A percentile compares a stretch with the other conserved stretches of the same genome.
phyloP scores from a whole-genome alignment of 2,797 vertebrate genomes.

The Parambassis ranga region DNA sequence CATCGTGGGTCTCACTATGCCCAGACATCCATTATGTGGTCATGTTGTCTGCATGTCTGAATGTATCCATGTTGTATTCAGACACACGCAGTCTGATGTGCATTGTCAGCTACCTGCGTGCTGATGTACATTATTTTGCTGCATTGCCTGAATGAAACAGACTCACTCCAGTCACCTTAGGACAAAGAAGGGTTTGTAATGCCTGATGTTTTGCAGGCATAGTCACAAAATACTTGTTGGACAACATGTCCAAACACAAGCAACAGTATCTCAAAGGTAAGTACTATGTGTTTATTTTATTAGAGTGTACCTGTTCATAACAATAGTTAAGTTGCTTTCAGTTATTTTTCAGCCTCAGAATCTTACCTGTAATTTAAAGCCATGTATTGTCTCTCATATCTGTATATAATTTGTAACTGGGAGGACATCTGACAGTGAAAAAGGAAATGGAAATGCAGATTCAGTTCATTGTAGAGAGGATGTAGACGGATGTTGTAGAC shows the following conservation, averaged over 20 bases:
- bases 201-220: too few relatives aligned
- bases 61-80: too few relatives aligned
- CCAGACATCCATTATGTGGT: neutral
- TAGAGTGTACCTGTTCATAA: too few relatives aligned
- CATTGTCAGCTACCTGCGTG: constrained; percentile 4
- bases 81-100: neutral
- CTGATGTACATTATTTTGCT: neutral
- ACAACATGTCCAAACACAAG: neutral
- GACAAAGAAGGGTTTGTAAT: too few relatives aligned
- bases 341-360: neutral
- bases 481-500: too few relatives aligned
- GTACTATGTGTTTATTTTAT: neutral
- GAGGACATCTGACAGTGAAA: neutral
- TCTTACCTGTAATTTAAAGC: neutral
- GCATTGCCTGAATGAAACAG: neutral
- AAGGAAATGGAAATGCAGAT: neutral
- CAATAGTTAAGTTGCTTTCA: too few relatives aligned
- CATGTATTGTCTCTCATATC: neutral
- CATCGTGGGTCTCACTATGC: neutral
- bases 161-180: neutral
- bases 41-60: too few relatives aligned
- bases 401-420: neutral
- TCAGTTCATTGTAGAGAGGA: too few relatives aligned
- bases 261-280: neutral
- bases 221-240: too few relatives aligned